phyloP scores from a whole-genome alignment of 1,140 invertebrate genomes.

The Drosophila tsacasi region DNA sequence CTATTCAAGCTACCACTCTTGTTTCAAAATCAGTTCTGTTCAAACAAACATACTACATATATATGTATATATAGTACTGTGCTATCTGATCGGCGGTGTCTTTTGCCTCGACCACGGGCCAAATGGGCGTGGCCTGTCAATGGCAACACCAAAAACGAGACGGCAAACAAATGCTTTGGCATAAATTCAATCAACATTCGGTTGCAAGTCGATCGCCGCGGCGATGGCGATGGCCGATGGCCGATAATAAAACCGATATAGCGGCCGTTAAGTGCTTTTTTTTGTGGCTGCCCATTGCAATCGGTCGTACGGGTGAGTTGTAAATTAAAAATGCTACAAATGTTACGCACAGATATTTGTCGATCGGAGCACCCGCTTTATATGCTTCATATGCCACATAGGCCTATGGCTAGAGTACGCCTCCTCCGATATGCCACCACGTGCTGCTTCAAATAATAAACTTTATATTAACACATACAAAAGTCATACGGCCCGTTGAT shows the following conservation, averaged over 20 bases:
- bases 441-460: slow-evolving; percentile 84
- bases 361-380: slow-evolving; percentile 21
- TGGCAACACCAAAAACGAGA: slow-evolving; percentile 49
- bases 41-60: neutral
- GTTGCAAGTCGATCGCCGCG: slow-evolving; percentile 63
- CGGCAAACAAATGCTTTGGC: slow-evolving; percentile 67
- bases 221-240: slow-evolving; percentile 40
- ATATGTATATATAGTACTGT: neutral
- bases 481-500: slow-evolving; percentile 69
- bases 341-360: slow-evolving; percentile 80
- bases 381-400: slow-evolving; percentile 68
- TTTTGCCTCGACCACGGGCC: slow-evolving; percentile 42
- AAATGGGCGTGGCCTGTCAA: slow-evolving; percentile 59
- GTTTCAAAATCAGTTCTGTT: slow-evolving; percentile 47
- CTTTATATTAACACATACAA: slow-evolving; percentile 84
- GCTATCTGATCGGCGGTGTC: slow-evolving; percentile 49
- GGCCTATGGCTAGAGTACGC: slow-evolving; percentile 41
- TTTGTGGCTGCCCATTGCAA: slow-evolving; percentile 58
- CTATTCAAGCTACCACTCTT: slow-evolving; percentile 39
- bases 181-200: slow-evolving; percentile 80
- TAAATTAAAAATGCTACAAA: slow-evolving; percentile 84
- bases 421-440: slow-evolving; percentile 64
- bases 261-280: slow-evolving; percentile 71
- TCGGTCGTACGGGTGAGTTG: slow-evolving; percentile 50
- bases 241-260: slow-evolving; percentile 81